Base-by-base conservation (phyloP, 2,888 invertebrate genomes). In the Homarus gammarus region DNA sequence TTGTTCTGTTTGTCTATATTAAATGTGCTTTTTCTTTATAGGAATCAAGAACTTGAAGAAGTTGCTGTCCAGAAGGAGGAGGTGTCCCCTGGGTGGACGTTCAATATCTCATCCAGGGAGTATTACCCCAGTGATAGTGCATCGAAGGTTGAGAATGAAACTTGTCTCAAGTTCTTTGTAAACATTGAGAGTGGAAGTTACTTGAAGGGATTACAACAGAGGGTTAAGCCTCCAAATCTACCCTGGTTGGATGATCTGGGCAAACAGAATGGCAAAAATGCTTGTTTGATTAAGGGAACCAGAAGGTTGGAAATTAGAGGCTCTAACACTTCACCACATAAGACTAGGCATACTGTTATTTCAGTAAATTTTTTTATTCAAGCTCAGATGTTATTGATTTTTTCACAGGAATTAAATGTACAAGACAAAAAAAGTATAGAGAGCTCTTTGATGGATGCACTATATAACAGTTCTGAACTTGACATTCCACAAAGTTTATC, bases 1-100 rank as follows among this genome's bases (percentile, higher is more conserved):
- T 40, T 2, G 18, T 22, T 44, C 18, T 44, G 44, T 77, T 18
- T 77, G 44, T 49, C 18, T 70, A 61, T 70, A 18, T 38, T 31
- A 72, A 36, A 82, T 82, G 49, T 8, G 38, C 27, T 70, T 56
- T 56, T 56, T 56, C 18, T 18, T 56, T 56, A 12, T 56, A 56
- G 56, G 22, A 22, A 56, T 1, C 1, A 12, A 56, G 18, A 56
- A 5, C 18, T 12, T 8, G 56, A 56, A 18, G 56, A 56, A 56
- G 18, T 56, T 56, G 5, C 3, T 18, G 18, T 1, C 2, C 3
- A 3, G 22, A 22, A 56, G 56, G 22, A 56, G 12, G 56, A 56
- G 22, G 56, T 56, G 56, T 3, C 5, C 22, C 56, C 56, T 56
- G 56, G 56, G 18, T 56, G 6, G 56, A 56, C 56, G 22, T 18